These are phyloP conservation scores for Eupithecia subumbrata DNA, from an alignment of 2,888 invertebrate genomes.

Conservation along the genomic window DNA sequence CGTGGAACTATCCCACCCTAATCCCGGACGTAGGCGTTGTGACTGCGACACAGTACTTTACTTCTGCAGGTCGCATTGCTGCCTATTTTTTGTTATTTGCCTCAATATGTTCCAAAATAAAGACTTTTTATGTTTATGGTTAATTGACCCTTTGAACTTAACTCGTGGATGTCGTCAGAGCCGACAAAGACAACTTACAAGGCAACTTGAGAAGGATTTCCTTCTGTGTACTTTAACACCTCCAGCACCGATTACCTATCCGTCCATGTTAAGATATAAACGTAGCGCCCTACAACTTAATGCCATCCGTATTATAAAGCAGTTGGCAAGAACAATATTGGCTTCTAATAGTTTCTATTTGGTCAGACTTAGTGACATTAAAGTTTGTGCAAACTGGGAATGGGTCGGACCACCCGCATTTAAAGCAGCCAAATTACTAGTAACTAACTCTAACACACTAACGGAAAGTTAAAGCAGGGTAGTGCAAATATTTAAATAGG, in stretches of 20 bases:
- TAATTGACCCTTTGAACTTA: too few relatives aligned
- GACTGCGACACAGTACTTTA: too few relatives aligned
- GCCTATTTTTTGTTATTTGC: too few relatives aligned
- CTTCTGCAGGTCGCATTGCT: too few relatives aligned
- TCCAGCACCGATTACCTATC: too few relatives aligned
- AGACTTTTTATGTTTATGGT: too few relatives aligned
- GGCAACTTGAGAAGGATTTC: neutral
- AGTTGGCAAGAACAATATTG: constrained; percentile 43
- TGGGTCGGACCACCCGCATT: constrained; percentile 65
- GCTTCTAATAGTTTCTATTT: constrained; percentile 63
- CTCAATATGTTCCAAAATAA: too few relatives aligned
- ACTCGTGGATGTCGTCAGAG: too few relatives aligned
- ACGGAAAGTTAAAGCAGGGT: constrained; percentile 37
- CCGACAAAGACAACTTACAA: neutral
- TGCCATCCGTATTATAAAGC: constrained; percentile 7
- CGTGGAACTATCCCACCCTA: too few relatives aligned
- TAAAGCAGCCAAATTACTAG: constrained; percentile 63
- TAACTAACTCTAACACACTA: constrained; percentile 53
- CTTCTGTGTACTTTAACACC: neutral
- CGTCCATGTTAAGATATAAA: too few relatives aligned
- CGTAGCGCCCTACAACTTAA: neutral
- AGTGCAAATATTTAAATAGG: constrained; percentile 31
- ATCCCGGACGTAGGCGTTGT: too few relatives aligned
- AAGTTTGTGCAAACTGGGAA: constrained; percentile 68
- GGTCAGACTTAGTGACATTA: constrained; percentile 64